Base-by-base conservation (phyloP, 2,113 vertebrate species). In the Morone chrysops region DNA sequence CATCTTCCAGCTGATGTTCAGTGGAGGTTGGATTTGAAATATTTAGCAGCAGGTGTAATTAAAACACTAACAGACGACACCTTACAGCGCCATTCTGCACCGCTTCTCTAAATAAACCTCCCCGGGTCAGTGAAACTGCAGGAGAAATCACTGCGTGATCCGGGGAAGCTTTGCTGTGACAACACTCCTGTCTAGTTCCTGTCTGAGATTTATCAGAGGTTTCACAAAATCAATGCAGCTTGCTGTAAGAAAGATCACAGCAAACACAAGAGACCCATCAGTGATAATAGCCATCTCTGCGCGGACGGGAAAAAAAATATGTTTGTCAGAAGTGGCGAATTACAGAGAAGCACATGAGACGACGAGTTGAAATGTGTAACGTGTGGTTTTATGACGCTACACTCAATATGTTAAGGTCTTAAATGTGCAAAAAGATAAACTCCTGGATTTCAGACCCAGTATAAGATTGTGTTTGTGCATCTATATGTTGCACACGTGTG, bases 161-260 rank as follows among this genome's bases (percentile, higher is more conserved):
- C 85, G n/a, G 83, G 70, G 79, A 90, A 92, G 93, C 93, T 94
- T 94, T 93, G 92, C 93, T 92, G 89, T 92, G 77, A 87, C 90
- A 93, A 93, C 90, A 89, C 84, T 81, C 78, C 86, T 73, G 90
- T 92, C 89, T 92, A 83, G 89, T 93, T 93, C 86, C 84, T 88
- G 92, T 89, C 89, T 90, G 85, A 88, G 89, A 91, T 92, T 94
- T 92, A 94, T 94, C 92, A 92, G 89, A 93, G 88, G 87, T 94
- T 90, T 92, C 90, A 89, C 78, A 91, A 92, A 95, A 95, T 95
- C 95, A 94, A 94, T 94, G 94, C 85, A 25, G 86, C 90, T 75
- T 83, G 73, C 83, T 91, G 87, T 81, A 82, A 88, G 86, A 93
- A 89, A 86, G 91, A 94, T 93, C 92, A 94, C 84, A 92, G 92